These are phyloP conservation scores for Atta cephalotes DNA, from an alignment of 1,140 invertebrate species.

Conservation along the genomic window DNA sequence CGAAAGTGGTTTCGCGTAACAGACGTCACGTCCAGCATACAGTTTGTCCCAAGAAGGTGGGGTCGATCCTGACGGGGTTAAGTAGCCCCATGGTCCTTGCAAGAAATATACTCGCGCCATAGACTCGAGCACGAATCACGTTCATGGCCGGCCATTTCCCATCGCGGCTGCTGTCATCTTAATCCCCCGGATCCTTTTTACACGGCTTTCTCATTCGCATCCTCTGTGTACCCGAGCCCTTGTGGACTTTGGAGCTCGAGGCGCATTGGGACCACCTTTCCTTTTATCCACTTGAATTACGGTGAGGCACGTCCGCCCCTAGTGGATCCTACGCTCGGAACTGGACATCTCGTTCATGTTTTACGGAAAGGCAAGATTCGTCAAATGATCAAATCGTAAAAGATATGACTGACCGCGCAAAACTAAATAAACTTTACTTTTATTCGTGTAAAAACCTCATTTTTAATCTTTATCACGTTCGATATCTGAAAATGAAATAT, in stretches of 20 bases:
- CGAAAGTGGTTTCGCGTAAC: conserved; percentile 63
- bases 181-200: conserved; percentile 80
- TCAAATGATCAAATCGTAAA: conserved; percentile 72
- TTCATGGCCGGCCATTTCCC: conserved; percentile 66
- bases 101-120: conserved; percentile 70
- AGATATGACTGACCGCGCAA: conserved; percentile 70
- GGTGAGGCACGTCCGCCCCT: conserved; percentile 78
- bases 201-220: conserved; percentile 78
- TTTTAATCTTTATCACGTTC: neutral
- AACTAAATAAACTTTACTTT: conserved; percentile 68
- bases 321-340: conserved; percentile 64
- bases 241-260: conserved; percentile 72
- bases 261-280: conserved; percentile 68
- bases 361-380: conserved; percentile 63
- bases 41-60: conserved; percentile 62
- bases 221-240: conserved; percentile 73
- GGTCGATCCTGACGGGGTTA: conserved; percentile 72
- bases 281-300: conserved; percentile 83
- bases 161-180: conserved; percentile 78
- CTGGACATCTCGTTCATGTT: conserved; percentile 78
- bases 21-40: conserved; percentile 73
- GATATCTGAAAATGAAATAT: neutral
- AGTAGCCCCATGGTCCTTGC: conserved; percentile 62
- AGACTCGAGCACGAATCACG: conserved; percentile 77
- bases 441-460: conserved; percentile 19